Percentiles rank a stretch among this genome's conserved stretches.
Evolutionary conservation across 2,113 vertebrate genomes (phyloP).

Genomic region (Malurus alboscapulatus): DNA sequence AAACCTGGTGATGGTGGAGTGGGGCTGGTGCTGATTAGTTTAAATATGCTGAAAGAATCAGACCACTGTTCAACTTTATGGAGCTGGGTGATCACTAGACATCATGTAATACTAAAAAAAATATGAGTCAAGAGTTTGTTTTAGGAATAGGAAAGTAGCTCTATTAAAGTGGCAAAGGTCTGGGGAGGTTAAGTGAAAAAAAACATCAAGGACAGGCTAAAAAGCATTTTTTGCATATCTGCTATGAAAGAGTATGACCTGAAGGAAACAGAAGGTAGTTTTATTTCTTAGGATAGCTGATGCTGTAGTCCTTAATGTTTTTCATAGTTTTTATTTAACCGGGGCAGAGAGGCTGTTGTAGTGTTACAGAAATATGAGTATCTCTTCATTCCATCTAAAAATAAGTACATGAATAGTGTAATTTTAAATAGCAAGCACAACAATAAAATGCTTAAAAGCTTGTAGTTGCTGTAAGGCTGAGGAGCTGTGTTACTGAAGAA

Average conservation of each 20-base stretch:
- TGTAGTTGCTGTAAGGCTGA: background rate
- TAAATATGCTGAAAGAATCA: background rate
- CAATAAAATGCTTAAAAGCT: background rate
- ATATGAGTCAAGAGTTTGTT: background rate
- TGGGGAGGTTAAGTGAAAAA: background rate
- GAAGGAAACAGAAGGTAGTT: background rate
- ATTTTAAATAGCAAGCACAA: background rate
- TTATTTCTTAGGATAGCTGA: background rate
- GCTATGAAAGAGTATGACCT: background rate
- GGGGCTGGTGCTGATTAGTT: background rate
- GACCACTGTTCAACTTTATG: background rate
- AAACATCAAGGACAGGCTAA: background rate
- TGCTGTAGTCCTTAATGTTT: background rate
- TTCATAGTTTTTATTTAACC: background rate
- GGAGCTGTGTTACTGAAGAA: background rate
- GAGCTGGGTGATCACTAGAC: background rate
- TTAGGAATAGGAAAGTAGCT: background rate
- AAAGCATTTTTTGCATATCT: background rate
- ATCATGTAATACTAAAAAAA: background rate
- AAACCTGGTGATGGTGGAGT: background rate
- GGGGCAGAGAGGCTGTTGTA: background rate
- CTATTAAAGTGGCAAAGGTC: background rate
- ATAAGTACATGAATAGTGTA: background rate
- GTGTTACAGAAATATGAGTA: background rate
- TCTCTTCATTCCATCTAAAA: background rate